A percentile compares a stretch with the other conserved stretches of the same genome.
Evolutionary conservation across 2,113 vertebrate genomes (phyloP).

Genomic region (Austrofundulus limnaeus): DNA sequence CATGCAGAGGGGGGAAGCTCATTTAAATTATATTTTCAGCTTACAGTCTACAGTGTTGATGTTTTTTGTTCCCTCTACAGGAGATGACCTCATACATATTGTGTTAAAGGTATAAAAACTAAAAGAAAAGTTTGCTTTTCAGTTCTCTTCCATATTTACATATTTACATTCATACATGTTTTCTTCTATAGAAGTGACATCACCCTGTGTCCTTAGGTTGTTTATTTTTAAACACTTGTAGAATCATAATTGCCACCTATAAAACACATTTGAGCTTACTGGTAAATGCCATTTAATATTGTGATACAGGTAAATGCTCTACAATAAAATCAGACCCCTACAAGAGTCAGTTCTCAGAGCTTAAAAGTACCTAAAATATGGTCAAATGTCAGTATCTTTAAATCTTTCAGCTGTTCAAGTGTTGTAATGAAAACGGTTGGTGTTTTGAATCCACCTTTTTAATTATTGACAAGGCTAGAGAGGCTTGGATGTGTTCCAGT

Average conservation of each 20-base stretch:
- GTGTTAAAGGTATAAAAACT: slow-evolving; percentile 33
- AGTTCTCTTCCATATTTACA: slow-evolving; percentile 61
- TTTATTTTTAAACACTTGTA: not conserved
- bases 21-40: slow-evolving; percentile 6
- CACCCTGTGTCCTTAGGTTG: not conserved
- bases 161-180: slow-evolving; percentile 67
- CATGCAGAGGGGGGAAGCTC: not conserved
- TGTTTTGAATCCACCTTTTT: not conserved
- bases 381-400: not conserved
- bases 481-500: not conserved
- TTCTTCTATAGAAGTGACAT: slow-evolving; percentile 38
- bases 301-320: not conserved
- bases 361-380: not conserved
- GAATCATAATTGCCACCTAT: slow-evolving; percentile 1
- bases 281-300: not conserved
- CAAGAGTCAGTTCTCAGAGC: slow-evolving; percentile 2
- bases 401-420: slow-evolving; percentile 1
- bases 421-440: not conserved
- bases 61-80: not conserved
- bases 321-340: slow-evolving; percentile 15
- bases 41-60: slow-evolving; percentile 20
- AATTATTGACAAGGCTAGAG: not conserved
- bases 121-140: slow-evolving; percentile 8
- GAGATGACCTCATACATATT: slow-evolving; percentile 8
- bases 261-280: slow-evolving; percentile 1